A percentile compares a stretch with the other conserved stretches of the same genome.
These are phyloP conservation scores for Macroramphosus scolopax DNA, from an alignment of 2,797 vertebrate genomes.

Conservation along the genomic window DNA sequence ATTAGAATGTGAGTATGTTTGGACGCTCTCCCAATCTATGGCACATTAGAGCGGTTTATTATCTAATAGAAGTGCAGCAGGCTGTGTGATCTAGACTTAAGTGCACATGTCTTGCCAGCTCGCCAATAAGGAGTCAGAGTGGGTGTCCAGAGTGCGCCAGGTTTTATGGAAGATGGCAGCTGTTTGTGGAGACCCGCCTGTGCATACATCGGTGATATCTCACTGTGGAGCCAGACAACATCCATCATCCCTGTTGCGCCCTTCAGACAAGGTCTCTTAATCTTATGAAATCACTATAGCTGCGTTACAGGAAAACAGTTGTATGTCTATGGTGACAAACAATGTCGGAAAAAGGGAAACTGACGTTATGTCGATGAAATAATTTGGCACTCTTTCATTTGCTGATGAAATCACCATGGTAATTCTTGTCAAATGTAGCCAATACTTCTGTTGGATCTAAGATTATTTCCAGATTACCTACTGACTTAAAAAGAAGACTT, in stretches of 20 bases:
- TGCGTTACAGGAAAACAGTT: conserved; percentile 24
- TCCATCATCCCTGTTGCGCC: conserved; percentile 36
- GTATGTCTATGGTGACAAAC: conserved; percentile 23
- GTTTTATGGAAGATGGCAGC: conserved; percentile 57
- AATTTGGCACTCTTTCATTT: too few relatives aligned
- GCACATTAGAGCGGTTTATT: conserved; percentile 29
- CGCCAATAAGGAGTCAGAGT: conserved; percentile 31
- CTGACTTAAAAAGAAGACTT: too few relatives aligned
- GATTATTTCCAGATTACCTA: too few relatives aligned
- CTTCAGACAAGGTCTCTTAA: conserved; percentile 4
- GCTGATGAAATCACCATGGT: too few relatives aligned
- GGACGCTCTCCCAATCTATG: conserved; percentile 2
- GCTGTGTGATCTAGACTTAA: conserved; percentile 26
- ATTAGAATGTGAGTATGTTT: conserved; percentile 21
- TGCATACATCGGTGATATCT: conserved; percentile 42
- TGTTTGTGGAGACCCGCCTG: conserved; percentile 36
- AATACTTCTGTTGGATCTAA: too few relatives aligned
- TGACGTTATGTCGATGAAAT: too few relatives aligned
- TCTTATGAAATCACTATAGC: conserved; percentile 41
- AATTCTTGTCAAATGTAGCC: too few relatives aligned
- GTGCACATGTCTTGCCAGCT: conserved; percentile 8
- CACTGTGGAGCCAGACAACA: conserved; percentile 35
- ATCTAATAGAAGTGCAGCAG: conserved; percentile 31
- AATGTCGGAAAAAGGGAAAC: too few relatives aligned
- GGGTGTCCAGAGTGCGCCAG: conserved; percentile 28